Evolutionary conservation across 2,888 invertebrate species (phyloP), one percentile per base, ranked within the genome.

Genomic region (Melieria crassipennis): DNA sequence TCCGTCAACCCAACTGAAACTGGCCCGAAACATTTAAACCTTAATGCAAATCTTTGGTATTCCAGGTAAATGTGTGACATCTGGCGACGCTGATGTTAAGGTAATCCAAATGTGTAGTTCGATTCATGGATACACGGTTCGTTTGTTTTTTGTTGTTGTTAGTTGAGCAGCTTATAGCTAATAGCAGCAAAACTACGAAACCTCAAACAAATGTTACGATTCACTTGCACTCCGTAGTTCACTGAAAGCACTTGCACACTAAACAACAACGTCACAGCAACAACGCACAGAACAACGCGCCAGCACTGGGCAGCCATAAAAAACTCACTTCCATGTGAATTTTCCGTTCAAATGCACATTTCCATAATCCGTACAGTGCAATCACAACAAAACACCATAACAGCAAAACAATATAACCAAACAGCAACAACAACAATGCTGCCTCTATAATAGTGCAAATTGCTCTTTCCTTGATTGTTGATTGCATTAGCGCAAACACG

Each of bases 401-500:
- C 16, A 57, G 43, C 69, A 63, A 66, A 61, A 65, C 72, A 70
- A 52, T 52, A 47, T 46, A 47, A 69, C 47, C 42, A 46, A 47
- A 61, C 60, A 55, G 64, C 69, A 67, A 60, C 65, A 66, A 47
- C 48, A 61, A 57, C 70, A 68, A 43, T 57, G 45, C 56, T 5
- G 47, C 42, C 57, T 16, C 48, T n/a, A 75, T 74, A 73, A 67
- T 72, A 48, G 73, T 63, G 75, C 76, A 71, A 73, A 76, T 76
- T 76, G 80, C 76, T 75, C 78, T 73, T 79, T 80, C 74, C 68
- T 74, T 74, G 71, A 79, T 69, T 71, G 69, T 75, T 80, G 80
- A 82, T 83, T 82, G 82, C 78, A 82, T 82, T 82, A 81, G 56
- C 62, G 73, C 68, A 72, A 73, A 77, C 78, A 70, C 64, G 48